phyloP scores from a whole-genome alignment of 2,888 invertebrate species.

The Subacronicta megacephala region DNA sequence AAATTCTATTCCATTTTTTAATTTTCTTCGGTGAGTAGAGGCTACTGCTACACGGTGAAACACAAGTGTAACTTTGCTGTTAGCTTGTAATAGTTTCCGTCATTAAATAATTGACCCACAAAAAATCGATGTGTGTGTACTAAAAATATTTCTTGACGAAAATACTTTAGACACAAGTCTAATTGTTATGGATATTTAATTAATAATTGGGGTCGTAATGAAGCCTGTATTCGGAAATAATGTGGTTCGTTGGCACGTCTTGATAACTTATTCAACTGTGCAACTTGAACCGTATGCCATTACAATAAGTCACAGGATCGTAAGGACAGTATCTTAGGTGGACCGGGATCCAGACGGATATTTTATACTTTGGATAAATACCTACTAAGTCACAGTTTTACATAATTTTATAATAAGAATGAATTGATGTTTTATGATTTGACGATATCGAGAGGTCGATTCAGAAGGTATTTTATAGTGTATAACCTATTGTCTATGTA shows the following conservation, averaged over 20 bases:
- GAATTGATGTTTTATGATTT: conserved; percentile 6
- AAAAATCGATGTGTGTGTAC: neutral
- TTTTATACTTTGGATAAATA: conserved; percentile 9
- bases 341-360: neutral
- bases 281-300: neutral
- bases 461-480: conserved; percentile 8
- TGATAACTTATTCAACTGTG: neutral
- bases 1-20: no score
- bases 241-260: neutral
- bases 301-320: neutral
- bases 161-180: neutral
- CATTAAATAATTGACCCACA: conserved; percentile 8
- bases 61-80: neutral
- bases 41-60: no score
- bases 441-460: conserved; percentile 12
- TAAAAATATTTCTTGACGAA: neutral
- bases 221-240: neutral
- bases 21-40: no score
- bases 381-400: conserved; percentile 12
- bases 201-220: neutral
- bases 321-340: neutral
- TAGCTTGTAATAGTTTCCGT: neutral
- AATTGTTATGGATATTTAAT: neutral
- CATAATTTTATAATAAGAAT: conserved; percentile 10
- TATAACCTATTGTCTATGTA: conserved; percentile 1